phyloP scores from a whole-genome alignment of 2,113 vertebrate genomes.

The Haliaeetus leucogaster region DNA sequence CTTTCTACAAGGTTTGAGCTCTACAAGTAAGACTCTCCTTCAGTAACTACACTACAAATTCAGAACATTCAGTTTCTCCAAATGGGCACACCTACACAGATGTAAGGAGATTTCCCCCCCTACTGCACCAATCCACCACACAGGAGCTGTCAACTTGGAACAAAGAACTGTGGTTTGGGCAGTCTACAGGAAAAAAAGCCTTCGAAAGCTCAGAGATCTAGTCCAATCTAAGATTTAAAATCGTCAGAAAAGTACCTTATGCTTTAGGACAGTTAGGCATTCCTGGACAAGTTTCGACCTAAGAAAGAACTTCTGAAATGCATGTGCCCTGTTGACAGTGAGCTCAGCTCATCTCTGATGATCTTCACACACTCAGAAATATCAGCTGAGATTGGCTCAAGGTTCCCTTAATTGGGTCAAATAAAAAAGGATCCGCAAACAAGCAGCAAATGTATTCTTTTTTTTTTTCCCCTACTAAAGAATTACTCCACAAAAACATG shows the following conservation, averaged over 20 bases:
- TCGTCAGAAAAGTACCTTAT: neutral
- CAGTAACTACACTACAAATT: neutral
- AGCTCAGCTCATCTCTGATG: neutral
- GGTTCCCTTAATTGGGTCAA: neutral
- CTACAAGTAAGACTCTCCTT: neutral
- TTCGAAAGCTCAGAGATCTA: neutral
- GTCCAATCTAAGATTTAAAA: neutral
- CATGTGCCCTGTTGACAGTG: neutral
- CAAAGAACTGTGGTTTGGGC: neutral
- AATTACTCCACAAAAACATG: neutral
- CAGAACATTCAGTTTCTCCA: neutral
- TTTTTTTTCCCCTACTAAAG: neutral
- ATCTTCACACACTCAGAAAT: neutral
- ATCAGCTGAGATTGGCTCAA: neutral
- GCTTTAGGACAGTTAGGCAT: neutral
- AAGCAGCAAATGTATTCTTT: neutral
- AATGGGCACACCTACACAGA: neutral
- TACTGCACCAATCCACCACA: neutral
- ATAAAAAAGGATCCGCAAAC: neutral
- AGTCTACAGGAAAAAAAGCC: neutral
- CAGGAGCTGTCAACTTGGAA: neutral
- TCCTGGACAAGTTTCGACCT: neutral
- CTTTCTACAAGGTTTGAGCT: neutral
- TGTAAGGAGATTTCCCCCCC: neutral
- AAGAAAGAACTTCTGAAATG: neutral